A percentile compares a stretch with the other conserved stretches of the same genome.
These are phyloP conservation scores for Gnatocerus cornutus DNA, from an alignment of 2,888 invertebrate genomes.

Conservation along the genomic window DNA sequence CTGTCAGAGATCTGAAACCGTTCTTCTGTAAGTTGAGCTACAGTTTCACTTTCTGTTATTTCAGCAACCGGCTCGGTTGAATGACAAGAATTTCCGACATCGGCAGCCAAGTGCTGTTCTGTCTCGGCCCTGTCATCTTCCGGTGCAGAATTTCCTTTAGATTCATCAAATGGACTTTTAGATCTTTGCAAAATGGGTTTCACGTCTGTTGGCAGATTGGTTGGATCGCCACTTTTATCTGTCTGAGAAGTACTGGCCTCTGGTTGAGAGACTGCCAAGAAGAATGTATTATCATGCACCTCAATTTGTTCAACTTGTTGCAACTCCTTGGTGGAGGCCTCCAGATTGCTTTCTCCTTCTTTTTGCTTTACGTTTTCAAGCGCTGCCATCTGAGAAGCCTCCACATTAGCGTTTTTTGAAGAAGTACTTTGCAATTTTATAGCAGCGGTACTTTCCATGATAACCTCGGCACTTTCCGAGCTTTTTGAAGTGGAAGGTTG, in stretches of 20 bases:
- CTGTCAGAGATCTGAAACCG: too few relatives aligned
- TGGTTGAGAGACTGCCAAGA: background rate
- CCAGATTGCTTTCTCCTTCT: background rate
- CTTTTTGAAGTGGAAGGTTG: slow-evolving; percentile 17
- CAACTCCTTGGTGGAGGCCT: background rate
- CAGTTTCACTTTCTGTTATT: background rate
- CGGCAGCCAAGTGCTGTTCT: background rate
- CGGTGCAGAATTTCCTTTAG: slow-evolving; percentile 1
- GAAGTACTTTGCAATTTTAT: slow-evolving; percentile 46
- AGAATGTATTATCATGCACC: background rate
- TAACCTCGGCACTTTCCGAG: slow-evolving; percentile 54
- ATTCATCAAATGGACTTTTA: background rate
- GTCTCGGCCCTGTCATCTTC: background rate
- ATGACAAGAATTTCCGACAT: background rate
- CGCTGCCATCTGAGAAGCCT: slow-evolving; percentile 1
- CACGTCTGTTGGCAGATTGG: too few relatives aligned
- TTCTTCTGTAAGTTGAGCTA: too few relatives aligned
- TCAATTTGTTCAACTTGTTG: background rate
- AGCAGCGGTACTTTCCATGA: slow-evolving; percentile 56
- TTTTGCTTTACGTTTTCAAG: slow-evolving; percentile 6
- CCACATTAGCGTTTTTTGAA: slow-evolving; percentile 31
- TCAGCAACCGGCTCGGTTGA: background rate
- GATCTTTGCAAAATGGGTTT: background rate
- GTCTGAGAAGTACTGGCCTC: background rate
- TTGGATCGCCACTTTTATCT: background rate